These are phyloP conservation scores for Phalera bucephala DNA, from an alignment of 2,888 invertebrate species.

Conservation along the genomic window DNA sequence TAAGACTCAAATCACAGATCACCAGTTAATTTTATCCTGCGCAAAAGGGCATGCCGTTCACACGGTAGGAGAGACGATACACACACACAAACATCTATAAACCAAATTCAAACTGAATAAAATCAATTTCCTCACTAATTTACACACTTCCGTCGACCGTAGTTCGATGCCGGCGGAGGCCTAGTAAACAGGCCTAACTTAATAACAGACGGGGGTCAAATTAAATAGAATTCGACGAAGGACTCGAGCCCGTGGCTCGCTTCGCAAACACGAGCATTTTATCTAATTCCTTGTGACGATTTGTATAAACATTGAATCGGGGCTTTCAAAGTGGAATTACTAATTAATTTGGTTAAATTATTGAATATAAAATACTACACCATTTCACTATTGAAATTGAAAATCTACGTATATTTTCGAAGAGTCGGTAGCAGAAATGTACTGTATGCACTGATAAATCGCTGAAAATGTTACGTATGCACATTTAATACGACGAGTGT, in stretches of 20 bases:
- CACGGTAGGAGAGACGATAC: too few relatives aligned
- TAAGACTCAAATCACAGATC: too few relatives aligned
- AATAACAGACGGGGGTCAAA: conserved; percentile 45
- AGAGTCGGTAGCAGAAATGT: too few relatives aligned
- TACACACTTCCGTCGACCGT: conserved; percentile 15
- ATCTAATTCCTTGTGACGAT: conserved; percentile 42
- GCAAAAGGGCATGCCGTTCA: too few relatives aligned
- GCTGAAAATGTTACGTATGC: too few relatives aligned
- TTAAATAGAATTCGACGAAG: conserved; percentile 38
- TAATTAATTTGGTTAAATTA: too few relatives aligned
- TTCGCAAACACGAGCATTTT: conserved; percentile 47
- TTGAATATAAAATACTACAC: too few relatives aligned
- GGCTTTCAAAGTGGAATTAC: conserved; percentile 1
- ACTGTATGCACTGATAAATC: too few relatives aligned
- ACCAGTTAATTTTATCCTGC: too few relatives aligned
- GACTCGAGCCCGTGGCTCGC: conserved; percentile 30
- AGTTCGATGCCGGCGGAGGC: conserved; percentile 14
- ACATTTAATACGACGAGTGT: too few relatives aligned
- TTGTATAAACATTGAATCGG: conserved; percentile 9
- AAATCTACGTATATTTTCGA: too few relatives aligned
- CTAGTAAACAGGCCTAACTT: conserved; percentile 47
- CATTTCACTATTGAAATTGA: too few relatives aligned
- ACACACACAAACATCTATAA: neutral
- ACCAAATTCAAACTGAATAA: conserved; percentile 7
- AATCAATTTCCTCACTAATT: conserved; percentile 30